phyloP scores from a whole-genome alignment of 2,113 vertebrate species.

The Salvator merianae region DNA sequence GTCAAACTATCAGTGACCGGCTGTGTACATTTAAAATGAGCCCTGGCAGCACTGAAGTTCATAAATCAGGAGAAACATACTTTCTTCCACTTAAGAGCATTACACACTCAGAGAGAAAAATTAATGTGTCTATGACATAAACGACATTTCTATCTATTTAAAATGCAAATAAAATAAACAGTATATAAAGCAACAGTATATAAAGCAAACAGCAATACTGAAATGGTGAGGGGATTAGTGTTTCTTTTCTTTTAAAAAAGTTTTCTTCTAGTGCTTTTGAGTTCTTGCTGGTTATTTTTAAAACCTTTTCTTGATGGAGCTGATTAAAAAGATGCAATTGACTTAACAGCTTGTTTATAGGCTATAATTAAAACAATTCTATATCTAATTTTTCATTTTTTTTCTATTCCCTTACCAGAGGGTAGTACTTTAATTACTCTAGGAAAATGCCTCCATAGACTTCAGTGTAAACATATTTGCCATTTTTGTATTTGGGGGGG shows the following conservation, averaged over 20 bases:
- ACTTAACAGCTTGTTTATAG: slow-evolving; percentile 6
- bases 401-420: no score
- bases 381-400: no score
- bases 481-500: no score
- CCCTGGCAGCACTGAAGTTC: slow-evolving; percentile 74
- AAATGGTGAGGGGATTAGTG: background rate
- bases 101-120: slow-evolving; percentile 60
- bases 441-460: no score
- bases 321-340: background rate
- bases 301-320: background rate
- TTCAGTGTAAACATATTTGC: no score
- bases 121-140: slow-evolving; percentile 72
- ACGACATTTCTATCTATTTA: slow-evolving; percentile 68
- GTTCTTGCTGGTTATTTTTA: slow-evolving; percentile 37
- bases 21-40: slow-evolving; percentile 81
- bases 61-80: slow-evolving; percentile 79
- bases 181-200: slow-evolving; percentile 49
- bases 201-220: slow-evolving; percentile 31
- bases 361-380: no score
- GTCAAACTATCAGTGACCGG: slow-evolving; percentile 79
- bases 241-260: background rate
- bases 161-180: slow-evolving; percentile 62
- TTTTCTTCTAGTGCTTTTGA: slow-evolving; percentile 34
- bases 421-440: no score
- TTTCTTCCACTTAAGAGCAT: slow-evolving; percentile 79